Conservation (phyloP, 2,797 vertebrate species). For the Brotula barbata region DNA sequence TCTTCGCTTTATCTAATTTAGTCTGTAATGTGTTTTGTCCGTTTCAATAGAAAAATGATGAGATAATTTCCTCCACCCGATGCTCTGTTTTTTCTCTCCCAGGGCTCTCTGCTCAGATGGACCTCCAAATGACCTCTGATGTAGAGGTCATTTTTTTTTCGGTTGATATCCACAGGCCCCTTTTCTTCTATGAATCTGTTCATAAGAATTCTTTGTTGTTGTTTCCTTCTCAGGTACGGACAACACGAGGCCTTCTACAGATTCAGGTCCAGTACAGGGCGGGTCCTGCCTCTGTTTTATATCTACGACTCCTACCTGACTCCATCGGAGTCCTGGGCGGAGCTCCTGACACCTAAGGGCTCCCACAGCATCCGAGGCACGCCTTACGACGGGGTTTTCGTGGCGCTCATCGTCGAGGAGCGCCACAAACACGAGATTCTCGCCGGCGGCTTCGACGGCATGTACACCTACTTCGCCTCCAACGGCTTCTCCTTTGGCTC, state of each 20-base stretch:
- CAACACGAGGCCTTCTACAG: slow-evolving; percentile 86
- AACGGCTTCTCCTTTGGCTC: slow-evolving; percentile 91
- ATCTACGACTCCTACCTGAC: slow-evolving; percentile 90
- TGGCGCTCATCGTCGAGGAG: slow-evolving; percentile 86
- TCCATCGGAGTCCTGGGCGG: slow-evolving; percentile 84
- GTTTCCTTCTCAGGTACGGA: slow-evolving; percentile 78
- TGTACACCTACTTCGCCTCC: slow-evolving; percentile 90
- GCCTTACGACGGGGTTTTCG: slow-evolving; percentile 83
- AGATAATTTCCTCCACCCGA: no score
- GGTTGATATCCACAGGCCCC: no score
- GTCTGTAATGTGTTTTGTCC: no score
- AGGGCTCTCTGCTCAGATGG: no score
- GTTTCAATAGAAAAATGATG: no score
- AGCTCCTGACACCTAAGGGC: slow-evolving; percentile 81
- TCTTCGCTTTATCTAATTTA: no score
- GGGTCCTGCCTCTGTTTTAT: slow-evolving; percentile 86
- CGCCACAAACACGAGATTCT: slow-evolving; percentile 87
- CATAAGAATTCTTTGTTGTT: background rate
- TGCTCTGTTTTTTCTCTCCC: no score
- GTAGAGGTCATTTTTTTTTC: no score
- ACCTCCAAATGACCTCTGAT: no score
- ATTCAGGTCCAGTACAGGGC: slow-evolving; percentile 83
- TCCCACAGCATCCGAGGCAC: slow-evolving; percentile 84
- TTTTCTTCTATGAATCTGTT: no score
- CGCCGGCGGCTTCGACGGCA: slow-evolving; percentile 84